Evolutionary conservation across 2,113 vertebrate species (phyloP), one percentile per base, ranked within the genome.

Genomic region (Muntiacus reevesi): DNA sequence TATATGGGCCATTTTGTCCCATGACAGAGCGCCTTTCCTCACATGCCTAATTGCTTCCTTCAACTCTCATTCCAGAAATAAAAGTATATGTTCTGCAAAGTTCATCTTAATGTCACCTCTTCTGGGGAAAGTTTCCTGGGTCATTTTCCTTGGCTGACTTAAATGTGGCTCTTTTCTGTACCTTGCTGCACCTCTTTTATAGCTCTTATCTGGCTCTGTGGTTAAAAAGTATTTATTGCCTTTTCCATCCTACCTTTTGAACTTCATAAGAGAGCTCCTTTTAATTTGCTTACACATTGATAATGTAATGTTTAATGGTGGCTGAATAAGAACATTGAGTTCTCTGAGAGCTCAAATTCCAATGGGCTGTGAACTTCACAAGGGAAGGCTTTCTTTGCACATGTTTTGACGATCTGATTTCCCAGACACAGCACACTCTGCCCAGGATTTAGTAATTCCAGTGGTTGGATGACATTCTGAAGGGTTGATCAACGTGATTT

Each of bases 61-160:
- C 10, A 96, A 62, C 17, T 57, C 33, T 84, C 45, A 45, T 74
- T 71, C 40, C 50, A 96, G 59, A 96, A 95, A 94, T 93, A 93
- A 96, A 95, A 33, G 6, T 50, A 27, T 52, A 67, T 50, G 3
- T 71, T 79, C 64, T 85, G 7, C 6, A 95, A 85, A 95, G 60
- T 50, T 5, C 36, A 95, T 74, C 57, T 93, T 83, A 84, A 89
- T 64, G 87, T 76, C 71, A 78, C 11, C 3, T 54, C 62, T 87
- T 71, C 30, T 62, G 45, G 17, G 25, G 43, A 86, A 96, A 2
- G 2, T 76, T 88, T 92, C 64, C 40, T 86, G 40, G 47, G 33
- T 43, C 47, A 62, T 94, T 91, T 87, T 95, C 43, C 33, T 76
- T 52, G 19, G 45, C 28, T 3, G 21, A 64, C 17, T 78, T 78